phyloP scores from a whole-genome alignment of 1,140 invertebrate species.

The Lepidurus apus region DNA sequence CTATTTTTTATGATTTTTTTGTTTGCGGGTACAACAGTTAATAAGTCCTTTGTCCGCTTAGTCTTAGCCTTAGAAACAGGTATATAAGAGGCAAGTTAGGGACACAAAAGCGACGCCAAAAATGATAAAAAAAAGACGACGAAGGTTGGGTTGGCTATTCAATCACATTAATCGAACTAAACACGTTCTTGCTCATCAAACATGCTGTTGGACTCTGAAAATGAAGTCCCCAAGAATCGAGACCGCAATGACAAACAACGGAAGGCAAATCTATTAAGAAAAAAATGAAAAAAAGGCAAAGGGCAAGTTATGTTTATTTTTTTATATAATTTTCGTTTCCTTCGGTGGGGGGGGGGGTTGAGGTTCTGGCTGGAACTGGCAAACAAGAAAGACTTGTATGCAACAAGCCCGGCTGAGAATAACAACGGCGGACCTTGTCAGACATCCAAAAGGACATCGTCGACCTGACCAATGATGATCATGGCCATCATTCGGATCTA shows the following conservation, averaged over 20 bases:
- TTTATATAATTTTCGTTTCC: neutral
- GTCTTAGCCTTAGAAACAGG: no score
- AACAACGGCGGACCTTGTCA: neutral
- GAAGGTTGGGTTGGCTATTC: neutral
- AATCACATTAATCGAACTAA: slow-evolving; percentile 10
- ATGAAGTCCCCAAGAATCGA: neutral
- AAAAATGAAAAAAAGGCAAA: neutral
- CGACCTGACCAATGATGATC: slow-evolving; percentile 13
- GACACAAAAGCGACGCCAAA: no score
- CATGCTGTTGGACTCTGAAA: slow-evolving; percentile 1
- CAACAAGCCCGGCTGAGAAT: neutral
- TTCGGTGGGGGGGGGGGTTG: no score
- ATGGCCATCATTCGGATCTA: slow-evolving; percentile 18
- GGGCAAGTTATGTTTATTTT: neutral
- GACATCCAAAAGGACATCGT: slow-evolving; percentile 19
- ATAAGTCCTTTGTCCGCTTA: no score
- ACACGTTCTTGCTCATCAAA: slow-evolving; percentile 15
- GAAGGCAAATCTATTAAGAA: neutral
- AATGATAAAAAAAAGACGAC: neutral
- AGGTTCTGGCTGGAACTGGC: no score
- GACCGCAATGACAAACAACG: slow-evolving; percentile 1
- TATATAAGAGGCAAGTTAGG: no score
- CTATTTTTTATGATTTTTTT: no score
- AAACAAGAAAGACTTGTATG: no score
- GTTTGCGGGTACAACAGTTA: no score